These are phyloP conservation scores for Carpatolechia fugitivella DNA, from an alignment of 2,888 invertebrate genomes.

Conservation along the genomic window DNA sequence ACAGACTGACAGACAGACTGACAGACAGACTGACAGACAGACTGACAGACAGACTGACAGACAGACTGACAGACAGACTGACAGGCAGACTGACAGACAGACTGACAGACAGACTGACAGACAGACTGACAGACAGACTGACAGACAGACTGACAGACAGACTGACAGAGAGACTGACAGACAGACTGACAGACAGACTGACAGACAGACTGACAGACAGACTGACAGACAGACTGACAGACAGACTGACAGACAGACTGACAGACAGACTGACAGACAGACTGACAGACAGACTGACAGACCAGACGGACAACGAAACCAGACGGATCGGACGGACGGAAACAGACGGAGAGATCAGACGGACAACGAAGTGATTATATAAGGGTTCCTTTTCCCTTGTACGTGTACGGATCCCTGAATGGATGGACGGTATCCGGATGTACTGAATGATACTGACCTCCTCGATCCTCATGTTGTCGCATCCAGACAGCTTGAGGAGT, in stretches of 20 bases:
- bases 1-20: background rate
- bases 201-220: background rate
- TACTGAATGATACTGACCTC: conserved; percentile 82
- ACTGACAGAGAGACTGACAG: background rate
- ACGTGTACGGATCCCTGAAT: too few species aligned
- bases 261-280: background rate
- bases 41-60: background rate
- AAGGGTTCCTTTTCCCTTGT: too few species aligned
- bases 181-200: background rate
- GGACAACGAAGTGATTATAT: too few species aligned
- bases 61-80: background rate
- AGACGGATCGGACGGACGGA: background rate
- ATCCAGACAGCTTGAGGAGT: conserved; percentile 92
- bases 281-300: background rate
- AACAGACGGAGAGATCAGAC: background rate
- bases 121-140: background rate
- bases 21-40: background rate
- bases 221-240: background rate
- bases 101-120: background rate
- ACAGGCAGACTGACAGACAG: background rate
- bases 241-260: background rate
- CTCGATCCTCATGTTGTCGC: conserved; percentile 89
- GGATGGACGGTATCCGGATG: too few species aligned
- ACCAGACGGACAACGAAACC: too few species aligned
- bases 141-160: background rate